Evolutionary conservation across 37 sponge, comb jelly and placozoan species (phyloP).

Genomic region (Aplysina aerophoba): DNA sequence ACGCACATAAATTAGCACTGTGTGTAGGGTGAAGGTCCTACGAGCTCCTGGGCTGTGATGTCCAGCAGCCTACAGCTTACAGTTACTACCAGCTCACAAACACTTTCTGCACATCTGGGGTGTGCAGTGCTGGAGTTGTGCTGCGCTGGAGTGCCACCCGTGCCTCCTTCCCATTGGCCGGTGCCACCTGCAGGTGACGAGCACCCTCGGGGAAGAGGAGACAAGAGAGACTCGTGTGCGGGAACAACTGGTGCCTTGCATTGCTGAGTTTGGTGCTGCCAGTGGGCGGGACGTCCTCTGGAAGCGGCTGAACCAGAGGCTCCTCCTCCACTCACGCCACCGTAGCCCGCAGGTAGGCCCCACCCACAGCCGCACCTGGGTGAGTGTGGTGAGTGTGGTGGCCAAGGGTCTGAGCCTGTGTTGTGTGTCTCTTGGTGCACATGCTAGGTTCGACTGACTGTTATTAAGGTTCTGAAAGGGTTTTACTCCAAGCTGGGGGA

Average conservation of each 20-base stretch:
- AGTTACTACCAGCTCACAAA: no score
- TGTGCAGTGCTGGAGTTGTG: background rate
- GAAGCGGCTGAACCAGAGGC: constrained; percentile 87
- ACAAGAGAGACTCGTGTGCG: background rate
- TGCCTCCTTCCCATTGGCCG: background rate
- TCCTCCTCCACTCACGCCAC: constrained; percentile 79
- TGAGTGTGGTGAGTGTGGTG: background rate
- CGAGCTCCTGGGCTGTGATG: background rate
- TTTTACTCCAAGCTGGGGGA: constrained; percentile 80
- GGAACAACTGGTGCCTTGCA: constrained; percentile 70
- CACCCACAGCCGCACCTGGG: background rate
- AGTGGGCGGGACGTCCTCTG: constrained; percentile 72
- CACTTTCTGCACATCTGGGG: no score
- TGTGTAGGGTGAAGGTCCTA: background rate
- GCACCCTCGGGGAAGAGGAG: background rate
- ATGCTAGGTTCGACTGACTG: constrained; percentile 70
- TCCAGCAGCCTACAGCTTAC: no score
- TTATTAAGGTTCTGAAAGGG: constrained; percentile 64
- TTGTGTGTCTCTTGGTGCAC: background rate
- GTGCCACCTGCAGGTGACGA: constrained; percentile 30
- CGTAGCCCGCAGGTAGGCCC: constrained; percentile 53
- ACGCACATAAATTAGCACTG: no score
- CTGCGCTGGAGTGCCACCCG: background rate
- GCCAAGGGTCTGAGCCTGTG: background rate
- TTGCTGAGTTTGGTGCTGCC: constrained; percentile 90